Base-by-base conservation (phyloP, 2,113 vertebrate species). In the Bolborhynchus lineola region DNA sequence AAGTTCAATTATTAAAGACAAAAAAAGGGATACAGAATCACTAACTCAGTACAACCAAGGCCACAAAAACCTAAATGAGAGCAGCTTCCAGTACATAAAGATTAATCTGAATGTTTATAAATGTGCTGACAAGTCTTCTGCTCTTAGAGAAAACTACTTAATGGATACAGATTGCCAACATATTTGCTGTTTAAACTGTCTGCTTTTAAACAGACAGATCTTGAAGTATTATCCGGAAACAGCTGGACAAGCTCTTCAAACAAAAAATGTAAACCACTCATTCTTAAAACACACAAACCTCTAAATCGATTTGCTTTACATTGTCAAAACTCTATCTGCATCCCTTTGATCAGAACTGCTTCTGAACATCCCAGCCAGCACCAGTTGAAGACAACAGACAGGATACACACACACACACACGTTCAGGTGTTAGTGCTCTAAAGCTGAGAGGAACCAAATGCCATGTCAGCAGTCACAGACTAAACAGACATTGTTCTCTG, bases 381-480 rank as follows among this genome's bases (percentile, higher is more conserved):
- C 2, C 16, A 47, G 35, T 2, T n/a, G 57, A 49, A 70, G n/a
- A 41, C 16, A 35, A 29, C 5, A 18, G 26, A 50, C 2, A 63
- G 35, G n/a, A 11, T 7, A 47, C 33, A 68, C 33, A 10, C 29
- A 69, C 33, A 11, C 31, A 26, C 16, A 1, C 17, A 6, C 4
- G 12, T 55, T 41, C 41, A 42, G 41, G 2, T 1, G 0, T 19
- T 6, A 26, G 29, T 1, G 5, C 16, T 55, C 46, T 1, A 2
- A 53, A 29, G 46, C n/a, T 16, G 9, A 19, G 20, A 63, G 41
- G 70, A 44, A 24, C 11, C 3, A 0, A 29, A 20, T 2, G 3
- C 8, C 39, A 14, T 3, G 14, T 26, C 33, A 24, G 33, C 37
- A 68, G 41, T 13, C 55, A n/a, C 33, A n/a, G 13, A 59, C 55